A percentile compares a stretch with the other conserved stretches of the same genome.
These are phyloP conservation scores for Amblyteles armatorius DNA, from an alignment of 2,888 invertebrate genomes.

Conservation along the genomic window DNA sequence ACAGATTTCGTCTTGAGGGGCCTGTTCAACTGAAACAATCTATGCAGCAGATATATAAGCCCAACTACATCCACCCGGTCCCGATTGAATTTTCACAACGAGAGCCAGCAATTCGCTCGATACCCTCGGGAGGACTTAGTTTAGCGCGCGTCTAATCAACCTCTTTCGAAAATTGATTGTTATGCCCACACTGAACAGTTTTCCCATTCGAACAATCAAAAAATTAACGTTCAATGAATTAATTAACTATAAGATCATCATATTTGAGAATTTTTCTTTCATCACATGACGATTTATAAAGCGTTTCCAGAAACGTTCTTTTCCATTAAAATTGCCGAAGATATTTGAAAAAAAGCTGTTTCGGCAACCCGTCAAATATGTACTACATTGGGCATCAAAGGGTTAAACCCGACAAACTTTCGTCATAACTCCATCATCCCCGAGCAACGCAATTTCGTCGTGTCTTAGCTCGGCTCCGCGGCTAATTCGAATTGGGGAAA, in stretches of 20 bases:
- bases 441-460: slow-evolving; percentile 6
- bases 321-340: no score
- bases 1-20: slow-evolving; percentile 51
- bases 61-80: not conserved
- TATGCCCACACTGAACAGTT: not conserved
- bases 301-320: no score
- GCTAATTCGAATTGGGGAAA: slow-evolving; percentile 55
- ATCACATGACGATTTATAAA: no score
- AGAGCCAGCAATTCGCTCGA: slow-evolving; percentile 26
- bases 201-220: not conserved
- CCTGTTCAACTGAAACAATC: slow-evolving; percentile 44
- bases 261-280: no score
- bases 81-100: slow-evolving; percentile 27
- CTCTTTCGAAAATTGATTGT: slow-evolving; percentile 28
- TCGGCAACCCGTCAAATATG: no score
- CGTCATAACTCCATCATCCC: not conserved
- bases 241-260: not conserved
- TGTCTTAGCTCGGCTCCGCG: slow-evolving; percentile 3
- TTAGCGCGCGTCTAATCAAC: slow-evolving; percentile 20
- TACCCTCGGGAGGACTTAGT: slow-evolving; percentile 15
- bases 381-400: no score
- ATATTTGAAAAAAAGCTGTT: no score
- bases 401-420: not conserved
- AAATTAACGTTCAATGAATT: not conserved
- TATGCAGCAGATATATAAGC: slow-evolving; percentile 13